Base-by-base conservation (phyloP, 1,140 invertebrate species). In the Drosophila watanabei region DNA sequence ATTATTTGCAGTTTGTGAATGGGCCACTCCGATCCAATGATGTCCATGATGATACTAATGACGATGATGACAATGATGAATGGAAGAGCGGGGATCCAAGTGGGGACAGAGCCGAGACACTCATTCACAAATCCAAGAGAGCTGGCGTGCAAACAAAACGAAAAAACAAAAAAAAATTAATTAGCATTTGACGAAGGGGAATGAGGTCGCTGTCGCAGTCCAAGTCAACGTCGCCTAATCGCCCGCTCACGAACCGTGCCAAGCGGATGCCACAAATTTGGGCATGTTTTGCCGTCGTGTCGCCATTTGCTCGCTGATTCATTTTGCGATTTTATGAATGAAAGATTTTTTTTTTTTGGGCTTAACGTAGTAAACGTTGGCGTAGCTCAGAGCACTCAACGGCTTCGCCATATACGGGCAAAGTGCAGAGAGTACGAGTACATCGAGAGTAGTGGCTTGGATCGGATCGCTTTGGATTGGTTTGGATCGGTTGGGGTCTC, bases 261-360 rank as follows among this genome's bases (percentile, higher is more conserved):
- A 87, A 83, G 84, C 85, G 85, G 84, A 88, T 88, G 85, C 85
- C 73, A 88, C 84, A 88, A 88, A 84, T 88, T 88, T 88, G 85
- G 83, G 79, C 83, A 88, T 84, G 60, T 88, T 79, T 81, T 72
- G 80, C 75, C 49, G 80, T 75, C 73, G 57, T 72, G 81, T 52
- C 68, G 49, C 41, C 59, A 62, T 30, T 63, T 63, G 75, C 79
- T 65, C 66, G 75, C 81, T 85, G 81, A 79, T 85, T 89, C 85
- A 81, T 84, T 81, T 89, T 57, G 79, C 85, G 81, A 89, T 85
- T 89, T 89, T 89, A 89, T 89, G 86, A 89, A 89, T 89, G 86
- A 89, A 89, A 89, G 68, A 75, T 66, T 43, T 57, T 52, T 13
- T 51, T 20, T 35, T 54, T 63, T 75, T 59, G 45, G 52, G 52